Evolutionary conservation across 1,140 invertebrate genomes (phyloP), one percentile per base, ranked within the genome.

Genomic region (Musca domestica): DNA sequence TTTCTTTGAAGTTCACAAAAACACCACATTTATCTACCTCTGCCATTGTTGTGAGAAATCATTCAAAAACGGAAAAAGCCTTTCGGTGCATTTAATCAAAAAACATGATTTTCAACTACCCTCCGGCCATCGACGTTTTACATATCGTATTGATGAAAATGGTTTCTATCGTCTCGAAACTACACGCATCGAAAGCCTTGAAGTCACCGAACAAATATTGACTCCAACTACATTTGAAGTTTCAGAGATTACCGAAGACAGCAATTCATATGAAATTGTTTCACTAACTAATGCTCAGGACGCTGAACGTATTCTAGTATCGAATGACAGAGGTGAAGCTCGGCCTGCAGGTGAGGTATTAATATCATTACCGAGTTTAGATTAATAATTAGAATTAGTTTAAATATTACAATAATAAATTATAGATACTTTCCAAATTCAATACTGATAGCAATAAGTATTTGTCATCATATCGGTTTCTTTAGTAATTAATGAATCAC

Each of bases 11-110:
- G 76, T 82, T 34, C 78, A 81, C 12, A 73, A 72, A 20, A 76
- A 80, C 25, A 80, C 73, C 68, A 73, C 75, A 17, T 74, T 76
- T 15, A 81, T 84, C 47, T 89, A 88, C 71, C 84, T 83, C 51
- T 97, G 95, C 78, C 94, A 96, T 77, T 85, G 93, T 68, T 98
- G 95, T 82, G 86, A 89, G 19, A 86, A 88, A 47, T 84, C 86
- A 64, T 95, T 91, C 72, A 84, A 84, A 2, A 85, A 87, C 71
- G 90, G 90, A 47, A 84, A 84, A 48, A 76, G 84, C 34, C 82
- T 96, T 2, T 94, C 94, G 0, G 87, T 86, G 30, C 95, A 97
- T 83, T 83, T 97, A 15, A 89, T 90, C 25, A 88, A 89, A 54
- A 83, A 85, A 0, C 95, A 97, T 78, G 89, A 89, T 54, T 89